Evolutionary conservation across 2,113 vertebrate genomes (phyloP), one percentile per base, ranked within the genome.

Genomic region (Crotophaga sulcirostris): DNA sequence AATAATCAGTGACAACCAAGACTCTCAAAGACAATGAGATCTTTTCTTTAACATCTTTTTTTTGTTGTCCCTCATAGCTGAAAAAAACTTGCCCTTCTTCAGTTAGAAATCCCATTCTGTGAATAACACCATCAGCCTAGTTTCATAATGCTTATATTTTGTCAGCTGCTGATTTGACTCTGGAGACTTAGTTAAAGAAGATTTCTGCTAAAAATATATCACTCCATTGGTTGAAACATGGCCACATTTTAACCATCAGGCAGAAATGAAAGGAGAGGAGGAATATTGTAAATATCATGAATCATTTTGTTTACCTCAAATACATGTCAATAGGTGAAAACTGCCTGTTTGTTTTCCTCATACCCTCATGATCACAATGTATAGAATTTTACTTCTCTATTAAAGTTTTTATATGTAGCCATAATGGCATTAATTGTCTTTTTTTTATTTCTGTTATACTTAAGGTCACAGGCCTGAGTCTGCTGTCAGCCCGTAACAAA

Each of bases 181-280:
- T 40, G 78, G 64, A 0, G 13, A 95, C 52, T 93, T 74, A 88
- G 67, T 73, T 75, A 80, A 94, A 93, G 87, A 91, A 95, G 87
- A 93, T 80, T 94, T 93, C 70, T 83, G 75, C 95, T 96, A 80
- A 90, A 93, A 96, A 94, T 90, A 47, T 42, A 84, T 63, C 4
- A 36, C 33, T 82, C 60, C 26, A 20, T 52, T 82, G 44, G 33
- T 52, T 84, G 81, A 94, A 96, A 91, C 28, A 16, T 17, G 36
- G 52, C 58, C 79, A 85, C 14, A 6, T 56, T 89, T 94, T 72
- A 54, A 59, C 63, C 78, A 67, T 63, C 59, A 77, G 56, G 72
- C 64, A 83, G 83, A 58, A 83, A 68, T n/a, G 49, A 92, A 87
- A 62, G 55, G 55, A 85, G 85, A 68, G 31, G 54, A 79, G 69